These are phyloP conservation scores for Cuniculus paca DNA, from an alignment of 2,797 vertebrate species.

Conservation along the genomic window DNA sequence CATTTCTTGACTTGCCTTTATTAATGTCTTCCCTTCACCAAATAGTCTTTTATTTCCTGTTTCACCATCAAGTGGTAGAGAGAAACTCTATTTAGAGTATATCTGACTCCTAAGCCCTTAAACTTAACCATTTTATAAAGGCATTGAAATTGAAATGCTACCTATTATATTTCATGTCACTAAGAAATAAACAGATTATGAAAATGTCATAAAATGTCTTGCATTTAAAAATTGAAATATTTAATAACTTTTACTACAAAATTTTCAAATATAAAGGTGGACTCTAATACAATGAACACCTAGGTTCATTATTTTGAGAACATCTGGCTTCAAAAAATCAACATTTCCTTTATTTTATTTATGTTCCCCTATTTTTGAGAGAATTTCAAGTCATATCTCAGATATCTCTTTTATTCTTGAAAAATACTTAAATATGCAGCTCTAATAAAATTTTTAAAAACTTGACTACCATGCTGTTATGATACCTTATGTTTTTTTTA, in stretches of 20 bases:
- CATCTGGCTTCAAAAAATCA: neutral
- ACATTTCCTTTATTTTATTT: neutral
- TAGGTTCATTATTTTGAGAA: neutral
- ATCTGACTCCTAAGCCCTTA: neutral
- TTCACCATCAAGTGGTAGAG: neutral
- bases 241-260: neutral
- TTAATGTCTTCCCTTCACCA: neutral
- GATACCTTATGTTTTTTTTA: neutral
- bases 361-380: neutral
- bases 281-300: neutral
- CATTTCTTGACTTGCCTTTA: neutral
- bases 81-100: neutral
- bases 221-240: neutral
- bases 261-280: neutral
- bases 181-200: neutral
- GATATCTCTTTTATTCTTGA: neutral
- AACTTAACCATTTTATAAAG: constrained; percentile 11
- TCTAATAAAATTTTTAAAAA: neutral
- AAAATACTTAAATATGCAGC: neutral
- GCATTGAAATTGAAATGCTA: constrained; percentile 3
- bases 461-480: neutral
- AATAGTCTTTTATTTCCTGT: neutral
- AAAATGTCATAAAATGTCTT: neutral
- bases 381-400: neutral
- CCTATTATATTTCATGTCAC: neutral